These are phyloP conservation scores for Erythrolamprus reginae DNA, from an alignment of 2,113 vertebrate genomes.

Conservation along the genomic window DNA sequence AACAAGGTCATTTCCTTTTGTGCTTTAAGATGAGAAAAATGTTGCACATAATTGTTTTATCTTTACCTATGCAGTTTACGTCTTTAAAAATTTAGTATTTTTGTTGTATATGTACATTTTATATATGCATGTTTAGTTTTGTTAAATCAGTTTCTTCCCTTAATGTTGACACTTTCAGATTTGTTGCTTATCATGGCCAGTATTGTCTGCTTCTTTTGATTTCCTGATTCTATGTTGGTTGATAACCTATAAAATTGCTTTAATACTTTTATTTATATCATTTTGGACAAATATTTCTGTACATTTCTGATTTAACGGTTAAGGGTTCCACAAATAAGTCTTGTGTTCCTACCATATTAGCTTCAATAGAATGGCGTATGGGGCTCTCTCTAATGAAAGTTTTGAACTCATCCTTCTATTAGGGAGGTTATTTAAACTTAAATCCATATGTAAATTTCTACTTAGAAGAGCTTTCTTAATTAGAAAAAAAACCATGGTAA, in stretches of 20 bases:
- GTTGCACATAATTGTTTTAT: constrained; percentile 75
- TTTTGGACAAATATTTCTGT: not conserved
- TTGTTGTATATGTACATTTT: constrained; percentile 67
- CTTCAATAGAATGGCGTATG: not conserved
- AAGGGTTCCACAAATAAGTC: not conserved
- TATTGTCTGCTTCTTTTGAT: constrained; percentile 46
- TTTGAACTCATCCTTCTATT: not conserved
- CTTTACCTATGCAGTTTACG: constrained; percentile 80
- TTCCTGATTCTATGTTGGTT: constrained; percentile 47
- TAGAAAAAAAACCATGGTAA: no score
- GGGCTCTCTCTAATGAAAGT: not conserved
- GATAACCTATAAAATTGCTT: constrained; percentile 35
- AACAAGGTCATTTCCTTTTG: constrained; percentile 52
- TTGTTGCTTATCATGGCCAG: constrained; percentile 58
- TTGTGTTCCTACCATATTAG: not conserved
- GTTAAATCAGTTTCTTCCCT: constrained; percentile 40
- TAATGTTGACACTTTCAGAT: constrained; percentile 51
- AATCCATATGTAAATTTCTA: not conserved
- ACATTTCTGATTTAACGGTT: not conserved
- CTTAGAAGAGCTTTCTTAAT: not conserved
- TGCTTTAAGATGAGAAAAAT: constrained; percentile 75
- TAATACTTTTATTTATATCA: not conserved
- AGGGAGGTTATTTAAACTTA: not conserved
- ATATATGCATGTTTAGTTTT: constrained; percentile 66
- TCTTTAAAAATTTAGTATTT: constrained; percentile 66